These are phyloP conservation scores for Pseudoips prasinana DNA, from an alignment of 2,888 invertebrate species.

Conservation along the genomic window DNA sequence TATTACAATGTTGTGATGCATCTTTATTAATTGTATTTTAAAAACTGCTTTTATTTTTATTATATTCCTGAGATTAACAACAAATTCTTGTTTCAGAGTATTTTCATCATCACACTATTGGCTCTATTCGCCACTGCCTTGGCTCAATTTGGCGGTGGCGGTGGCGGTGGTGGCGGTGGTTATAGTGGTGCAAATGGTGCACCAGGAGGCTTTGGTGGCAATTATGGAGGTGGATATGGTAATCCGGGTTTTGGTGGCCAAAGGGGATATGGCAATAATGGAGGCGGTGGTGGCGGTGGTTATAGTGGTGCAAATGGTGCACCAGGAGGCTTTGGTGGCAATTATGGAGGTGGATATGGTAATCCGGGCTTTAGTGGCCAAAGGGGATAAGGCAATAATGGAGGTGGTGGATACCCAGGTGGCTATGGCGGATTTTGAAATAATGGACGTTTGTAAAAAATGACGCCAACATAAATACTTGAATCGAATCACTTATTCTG, in stretches of 20 bases:
- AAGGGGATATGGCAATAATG: constrained; percentile 6
- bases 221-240: constrained; percentile 26
- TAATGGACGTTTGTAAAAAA: neutral
- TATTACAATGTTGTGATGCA: too few species aligned
- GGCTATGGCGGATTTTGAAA: neutral
- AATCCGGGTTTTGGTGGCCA: too few species aligned
- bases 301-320: neutral
- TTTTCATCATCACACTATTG: constrained; percentile 31
- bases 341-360: neutral
- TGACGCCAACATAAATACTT: neutral
- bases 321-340: neutral
- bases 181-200: too few species aligned
- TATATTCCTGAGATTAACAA: too few species aligned
- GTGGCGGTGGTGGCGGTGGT: too few species aligned
- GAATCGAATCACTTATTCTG: neutral
- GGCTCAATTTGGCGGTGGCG: constrained; percentile 28
- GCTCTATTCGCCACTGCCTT: constrained; percentile 29
- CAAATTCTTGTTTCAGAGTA: constrained; percentile 29
- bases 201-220: constrained; percentile 29
- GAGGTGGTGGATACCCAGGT: neutral
- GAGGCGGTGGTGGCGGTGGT: constrained; percentile 2
- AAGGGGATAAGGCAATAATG: neutral
- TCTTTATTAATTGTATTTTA: too few species aligned
- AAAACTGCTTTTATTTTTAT: too few species aligned
- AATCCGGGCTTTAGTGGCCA: too few species aligned